A percentile compares a stretch with the other conserved stretches of the same genome.
Evolutionary conservation across 2,797 vertebrate species (phyloP).

Genomic region (Gallirallus australis): DNA sequence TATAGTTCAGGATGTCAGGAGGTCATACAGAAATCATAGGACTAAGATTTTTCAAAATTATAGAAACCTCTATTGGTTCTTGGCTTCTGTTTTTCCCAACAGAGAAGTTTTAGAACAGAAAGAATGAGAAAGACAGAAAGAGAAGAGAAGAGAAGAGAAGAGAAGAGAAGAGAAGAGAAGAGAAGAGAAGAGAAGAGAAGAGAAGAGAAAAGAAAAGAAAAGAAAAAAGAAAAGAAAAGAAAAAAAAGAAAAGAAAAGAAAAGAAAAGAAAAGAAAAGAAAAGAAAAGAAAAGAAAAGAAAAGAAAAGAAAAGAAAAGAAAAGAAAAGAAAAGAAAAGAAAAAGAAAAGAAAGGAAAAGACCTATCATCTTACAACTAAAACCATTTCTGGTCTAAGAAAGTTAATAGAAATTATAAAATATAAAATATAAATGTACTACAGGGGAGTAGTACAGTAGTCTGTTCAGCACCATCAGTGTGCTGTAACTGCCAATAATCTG

Average conservation of each 20-base stretch:
- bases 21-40: background rate
- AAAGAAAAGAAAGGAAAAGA: background rate
- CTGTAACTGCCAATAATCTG: background rate
- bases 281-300: accelerated
- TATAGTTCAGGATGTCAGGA: background rate
- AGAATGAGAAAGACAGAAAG: background rate
- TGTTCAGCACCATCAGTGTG: background rate
- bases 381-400: background rate
- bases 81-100: background rate
- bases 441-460: background rate
- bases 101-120: background rate
- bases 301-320: accelerated
- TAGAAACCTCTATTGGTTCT: background rate
- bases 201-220: no score
- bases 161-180: accelerated
- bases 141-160: background rate
- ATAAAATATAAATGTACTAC: background rate
- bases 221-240: accelerated
- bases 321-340: accelerated
- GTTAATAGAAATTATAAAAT: background rate
- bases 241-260: accelerated
- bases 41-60: background rate
- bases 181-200: accelerated
- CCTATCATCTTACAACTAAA: background rate
- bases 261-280: background rate